Evolutionary conservation across 2,888 invertebrate genomes (phyloP), one percentile per base, ranked within the genome.

Genomic region (Torymus texanus): DNA sequence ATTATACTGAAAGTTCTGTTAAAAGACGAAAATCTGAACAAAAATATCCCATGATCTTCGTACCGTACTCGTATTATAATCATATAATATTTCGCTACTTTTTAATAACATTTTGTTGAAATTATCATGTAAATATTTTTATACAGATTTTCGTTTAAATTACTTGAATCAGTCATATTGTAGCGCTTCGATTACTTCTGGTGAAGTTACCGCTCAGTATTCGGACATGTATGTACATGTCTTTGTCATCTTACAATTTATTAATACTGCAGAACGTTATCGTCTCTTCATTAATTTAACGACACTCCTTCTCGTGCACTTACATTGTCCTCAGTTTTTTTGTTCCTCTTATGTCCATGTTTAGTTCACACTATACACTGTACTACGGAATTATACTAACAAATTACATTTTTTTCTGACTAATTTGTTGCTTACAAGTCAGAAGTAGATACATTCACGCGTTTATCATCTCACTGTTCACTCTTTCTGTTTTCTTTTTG

Each of bases 261-360:
- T 87, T 89, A 88, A 89, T 89, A 89, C 89, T 89, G 89, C 84
- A 86, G 86, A 86, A 88, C 86, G 87, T 88, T 86, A 84, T 86
- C 50, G 86, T 87, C 53, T 59, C 41, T 24, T 73, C 14, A 41
- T 74, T 68, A 85, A 85, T 84, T 84, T 84, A 85, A 62, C 84
- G 84, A 86, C 83, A 83, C 70, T 76, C 72, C 70, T 81, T 80
- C 68, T 41, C 78, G 24, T 71, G 63, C 51, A 59, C 71, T 68
- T 24, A 41, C 41, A 41, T 62, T 65, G 55, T 55, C 51, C 62
- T 70, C 51, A 16, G 4, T 59, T 53, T 72, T 65, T 5, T 13
- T 77, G n/a, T 53, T 70, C 18, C 41, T 24, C 13, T 74, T 61
- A 75, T 75, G 41, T 67, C 62, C 59, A 55, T 29, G 72, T 61